Conservation (phyloP, 1,140 invertebrate species). For the Lamellibrachia luymesi region DNA sequence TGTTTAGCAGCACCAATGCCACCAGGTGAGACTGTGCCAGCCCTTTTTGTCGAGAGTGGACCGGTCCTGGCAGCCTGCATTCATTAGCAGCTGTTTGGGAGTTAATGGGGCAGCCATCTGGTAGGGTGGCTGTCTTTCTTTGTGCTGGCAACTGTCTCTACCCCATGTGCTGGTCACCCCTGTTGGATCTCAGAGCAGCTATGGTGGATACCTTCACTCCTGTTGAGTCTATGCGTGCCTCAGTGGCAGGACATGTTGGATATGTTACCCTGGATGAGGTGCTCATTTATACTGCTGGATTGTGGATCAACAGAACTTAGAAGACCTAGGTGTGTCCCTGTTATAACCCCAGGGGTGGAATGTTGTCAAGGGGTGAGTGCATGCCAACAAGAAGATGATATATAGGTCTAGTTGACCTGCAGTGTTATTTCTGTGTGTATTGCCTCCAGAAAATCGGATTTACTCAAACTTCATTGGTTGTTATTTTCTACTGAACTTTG, state of each 20-base stretch:
- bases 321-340: background rate
- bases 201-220: background rate
- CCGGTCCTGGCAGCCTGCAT: background rate
- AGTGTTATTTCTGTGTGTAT: background rate
- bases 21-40: background rate
- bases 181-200: background rate
- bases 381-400: background rate
- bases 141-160: background rate
- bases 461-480: background rate
- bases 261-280: background rate
- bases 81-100: constrained; percentile 4
- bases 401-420: background rate
- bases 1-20: background rate
- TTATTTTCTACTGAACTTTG: background rate
- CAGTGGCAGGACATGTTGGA: background rate
- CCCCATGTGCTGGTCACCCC: background rate
- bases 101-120: constrained; percentile 3
- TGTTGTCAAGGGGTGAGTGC: background rate
- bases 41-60: background rate
- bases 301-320: background rate
- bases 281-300: background rate
- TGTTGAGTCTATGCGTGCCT: background rate
- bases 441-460: background rate
- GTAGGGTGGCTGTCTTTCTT: background rate
- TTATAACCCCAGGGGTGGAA: background rate